These are phyloP conservation scores for Chloropsis cyanopogon DNA, from an alignment of 2,113 vertebrate genomes.

Conservation along the genomic window DNA sequence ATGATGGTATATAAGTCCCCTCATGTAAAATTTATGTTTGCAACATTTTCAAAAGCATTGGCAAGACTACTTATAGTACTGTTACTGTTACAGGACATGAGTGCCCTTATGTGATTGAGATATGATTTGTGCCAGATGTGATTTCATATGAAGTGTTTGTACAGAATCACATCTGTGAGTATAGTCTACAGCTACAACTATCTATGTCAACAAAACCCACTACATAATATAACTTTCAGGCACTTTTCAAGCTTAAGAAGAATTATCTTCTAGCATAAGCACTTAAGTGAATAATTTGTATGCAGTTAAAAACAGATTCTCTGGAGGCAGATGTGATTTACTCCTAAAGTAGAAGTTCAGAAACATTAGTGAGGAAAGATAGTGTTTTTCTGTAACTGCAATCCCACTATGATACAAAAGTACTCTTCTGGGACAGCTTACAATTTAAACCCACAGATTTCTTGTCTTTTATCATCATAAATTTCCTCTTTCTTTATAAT, in stretches of 20 bases:
- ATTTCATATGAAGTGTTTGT: neutral
- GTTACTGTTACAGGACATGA: neutral
- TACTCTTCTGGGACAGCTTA: neutral
- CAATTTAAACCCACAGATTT: neutral
- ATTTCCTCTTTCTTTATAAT: neutral
- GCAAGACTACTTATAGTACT: neutral
- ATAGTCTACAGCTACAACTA: neutral
- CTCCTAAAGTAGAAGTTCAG: neutral
- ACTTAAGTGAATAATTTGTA: conserved; percentile 41
- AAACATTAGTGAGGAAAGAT: neutral
- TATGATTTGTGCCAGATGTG: neutral
- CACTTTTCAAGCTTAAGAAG: conserved; percentile 40
- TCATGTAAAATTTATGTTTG: neutral
- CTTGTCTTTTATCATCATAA: neutral
- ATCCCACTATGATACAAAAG: neutral
- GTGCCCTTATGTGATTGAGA: neutral
- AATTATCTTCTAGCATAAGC: conserved; percentile 1
- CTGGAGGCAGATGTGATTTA: conserved; percentile 18
- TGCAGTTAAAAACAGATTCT: conserved; percentile 4
- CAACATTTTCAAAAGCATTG: neutral
- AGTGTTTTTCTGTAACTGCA: neutral
- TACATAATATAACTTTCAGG: neutral
- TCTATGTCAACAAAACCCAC: neutral
- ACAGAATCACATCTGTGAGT: neutral
- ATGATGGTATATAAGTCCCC: neutral